These are phyloP conservation scores for Podiceps cristatus DNA, from an alignment of 2,113 vertebrate species.

Conservation along the genomic window DNA sequence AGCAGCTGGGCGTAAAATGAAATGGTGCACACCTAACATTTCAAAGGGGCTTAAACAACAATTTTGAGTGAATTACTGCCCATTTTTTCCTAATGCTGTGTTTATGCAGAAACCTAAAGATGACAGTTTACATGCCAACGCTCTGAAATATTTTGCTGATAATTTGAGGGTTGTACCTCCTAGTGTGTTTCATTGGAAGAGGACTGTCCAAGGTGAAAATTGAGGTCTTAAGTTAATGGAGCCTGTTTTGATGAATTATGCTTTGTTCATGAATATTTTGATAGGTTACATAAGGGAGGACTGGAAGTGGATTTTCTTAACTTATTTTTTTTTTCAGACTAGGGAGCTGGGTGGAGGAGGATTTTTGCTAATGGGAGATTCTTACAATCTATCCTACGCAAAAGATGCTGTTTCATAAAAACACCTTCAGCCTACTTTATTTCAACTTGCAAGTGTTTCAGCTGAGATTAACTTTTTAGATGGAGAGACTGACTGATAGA, in stretches of 20 bases:
- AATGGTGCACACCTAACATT: not conserved
- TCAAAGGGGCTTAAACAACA: not conserved
- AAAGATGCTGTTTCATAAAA: not conserved
- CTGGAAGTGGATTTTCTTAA: not conserved
- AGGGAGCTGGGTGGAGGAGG: not conserved
- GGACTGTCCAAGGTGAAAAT: not conserved
- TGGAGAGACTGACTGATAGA: not conserved
- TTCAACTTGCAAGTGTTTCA: not conserved
- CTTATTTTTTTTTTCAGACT: not conserved
- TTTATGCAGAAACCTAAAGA: not conserved
- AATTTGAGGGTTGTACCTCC: not conserved
- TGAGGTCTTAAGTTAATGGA: not conserved
- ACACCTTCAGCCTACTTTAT: not conserved
- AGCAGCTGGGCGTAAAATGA: not conserved
- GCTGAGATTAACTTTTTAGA: not conserved
- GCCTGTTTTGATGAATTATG: not conserved
- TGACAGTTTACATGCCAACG: not conserved
- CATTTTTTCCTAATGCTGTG: not conserved
- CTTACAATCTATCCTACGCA: not conserved
- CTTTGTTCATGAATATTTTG: not conserved
- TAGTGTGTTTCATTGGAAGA: not conserved
- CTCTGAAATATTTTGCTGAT: not conserved
- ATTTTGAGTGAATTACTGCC: not conserved
- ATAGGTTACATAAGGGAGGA: not conserved
- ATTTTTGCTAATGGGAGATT: not conserved